phyloP scores from a whole-genome alignment of 2,888 invertebrate species.

The Strigamia transsilvanica region DNA sequence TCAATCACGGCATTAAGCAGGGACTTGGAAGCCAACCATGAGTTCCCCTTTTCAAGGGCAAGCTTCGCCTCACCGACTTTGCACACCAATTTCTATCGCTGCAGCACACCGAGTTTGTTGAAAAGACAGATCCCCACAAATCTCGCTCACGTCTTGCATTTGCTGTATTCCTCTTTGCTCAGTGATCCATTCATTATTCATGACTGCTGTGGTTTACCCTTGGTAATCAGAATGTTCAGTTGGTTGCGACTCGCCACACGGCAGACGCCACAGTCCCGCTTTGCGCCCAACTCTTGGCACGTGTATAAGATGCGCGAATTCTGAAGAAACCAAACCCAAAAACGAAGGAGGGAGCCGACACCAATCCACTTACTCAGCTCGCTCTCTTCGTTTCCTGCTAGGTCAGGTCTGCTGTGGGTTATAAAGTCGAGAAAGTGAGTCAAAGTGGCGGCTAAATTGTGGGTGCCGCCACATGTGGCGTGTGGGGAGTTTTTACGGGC shows the following conservation, averaged over 20 bases:
- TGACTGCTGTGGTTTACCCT: conserved; percentile 34
- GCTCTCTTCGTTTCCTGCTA: not conserved
- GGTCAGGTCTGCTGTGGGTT: conserved; percentile 52
- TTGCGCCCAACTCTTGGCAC: conserved; percentile 1
- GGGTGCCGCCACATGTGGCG: conserved; percentile 50
- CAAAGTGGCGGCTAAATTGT: conserved; percentile 53
- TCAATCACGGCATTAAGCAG: conserved; percentile 41
- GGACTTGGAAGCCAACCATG: not conserved
- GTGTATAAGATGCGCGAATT: not conserved
- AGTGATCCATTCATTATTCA: conserved; percentile 39
- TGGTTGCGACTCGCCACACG: not conserved
- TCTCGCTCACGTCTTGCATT: conserved; percentile 27
- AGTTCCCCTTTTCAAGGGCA: conserved; percentile 43
- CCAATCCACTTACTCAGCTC: conserved; percentile 41
- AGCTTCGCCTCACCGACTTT: conserved; percentile 44
- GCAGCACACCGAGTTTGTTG: conserved; percentile 30
- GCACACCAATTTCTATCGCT: conserved; percentile 36
- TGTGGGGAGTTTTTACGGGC: conserved; percentile 52
- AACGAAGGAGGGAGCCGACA: not conserved
- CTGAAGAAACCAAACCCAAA: conserved; percentile 10
- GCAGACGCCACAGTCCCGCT: not conserved
- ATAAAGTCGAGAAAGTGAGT: conserved; percentile 50
- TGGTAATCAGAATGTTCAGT: not conserved
- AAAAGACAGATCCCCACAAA: conserved; percentile 1
- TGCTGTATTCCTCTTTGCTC: conserved; percentile 33